phyloP scores from a whole-genome alignment of 2,888 invertebrate genomes.

The Tillus elongatus region DNA sequence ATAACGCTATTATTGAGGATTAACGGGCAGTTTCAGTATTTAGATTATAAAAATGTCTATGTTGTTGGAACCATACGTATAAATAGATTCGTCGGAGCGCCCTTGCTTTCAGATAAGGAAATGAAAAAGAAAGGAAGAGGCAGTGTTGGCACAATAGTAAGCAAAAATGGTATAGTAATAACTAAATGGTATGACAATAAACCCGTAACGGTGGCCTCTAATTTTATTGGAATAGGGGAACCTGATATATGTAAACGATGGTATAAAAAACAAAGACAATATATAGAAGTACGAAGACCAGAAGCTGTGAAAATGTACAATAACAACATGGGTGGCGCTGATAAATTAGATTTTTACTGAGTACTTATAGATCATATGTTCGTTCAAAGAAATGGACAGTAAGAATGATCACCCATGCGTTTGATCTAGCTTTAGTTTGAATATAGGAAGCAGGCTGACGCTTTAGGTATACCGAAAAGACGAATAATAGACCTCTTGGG shows the following conservation, averaged over 20 bases:
- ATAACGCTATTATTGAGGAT: no score
- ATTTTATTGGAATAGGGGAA: constrained; percentile 21
- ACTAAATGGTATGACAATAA: constrained; percentile 20
- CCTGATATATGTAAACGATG: constrained; percentile 21
- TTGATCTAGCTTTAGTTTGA: constrained; percentile 18
- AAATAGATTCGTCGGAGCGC: no score
- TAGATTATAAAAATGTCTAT: no score
- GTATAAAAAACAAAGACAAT: constrained; percentile 20
- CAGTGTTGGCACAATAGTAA: no score
- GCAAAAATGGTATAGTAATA: no score
- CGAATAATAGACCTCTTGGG: constrained; percentile 14
- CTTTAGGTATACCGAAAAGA: constrained; percentile 13
- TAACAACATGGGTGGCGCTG: constrained; percentile 27
- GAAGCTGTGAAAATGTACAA: constrained; percentile 24
- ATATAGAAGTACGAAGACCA: constrained; percentile 20
- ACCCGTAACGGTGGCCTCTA: constrained; percentile 20
- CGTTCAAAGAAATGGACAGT: constrained; percentile 20
- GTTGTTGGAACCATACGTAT: no score
- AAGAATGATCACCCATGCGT: constrained; percentile 17
- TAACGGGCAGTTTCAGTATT: no score
- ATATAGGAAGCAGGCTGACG: constrained; percentile 12
- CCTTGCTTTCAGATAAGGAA: no score
- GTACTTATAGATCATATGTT: constrained; percentile 23
- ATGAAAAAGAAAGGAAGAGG: no score
- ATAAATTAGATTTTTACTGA: constrained; percentile 25